Percentiles rank a stretch among this genome's conserved stretches.
These are phyloP conservation scores for Euleptes europaea DNA, from an alignment of 2,113 vertebrate species.

Conservation along the genomic window DNA sequence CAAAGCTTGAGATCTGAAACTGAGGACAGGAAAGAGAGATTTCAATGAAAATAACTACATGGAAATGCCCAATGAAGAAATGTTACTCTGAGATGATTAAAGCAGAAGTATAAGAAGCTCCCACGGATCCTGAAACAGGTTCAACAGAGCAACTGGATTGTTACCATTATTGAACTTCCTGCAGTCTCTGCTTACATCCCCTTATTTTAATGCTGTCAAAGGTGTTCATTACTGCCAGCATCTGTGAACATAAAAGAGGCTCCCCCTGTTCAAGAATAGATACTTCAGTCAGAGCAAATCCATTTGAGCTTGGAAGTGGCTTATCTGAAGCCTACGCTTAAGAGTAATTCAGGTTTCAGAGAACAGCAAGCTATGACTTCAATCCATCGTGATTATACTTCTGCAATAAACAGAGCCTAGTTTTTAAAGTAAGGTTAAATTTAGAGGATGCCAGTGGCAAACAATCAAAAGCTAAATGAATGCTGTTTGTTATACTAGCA, in stretches of 20 bases:
- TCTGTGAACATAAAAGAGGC: constrained; percentile 27
- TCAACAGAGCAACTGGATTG: constrained; percentile 6
- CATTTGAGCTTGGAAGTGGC: constrained; percentile 21
- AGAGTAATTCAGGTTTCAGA: constrained; percentile 39
- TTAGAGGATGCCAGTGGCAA: background rate
- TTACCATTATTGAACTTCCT: constrained; percentile 21
- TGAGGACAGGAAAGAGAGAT: too few species aligned
- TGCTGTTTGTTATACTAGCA: constrained; percentile 10
- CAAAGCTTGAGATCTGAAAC: too few species aligned
- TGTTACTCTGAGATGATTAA: constrained; percentile 31
- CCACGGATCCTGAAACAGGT: background rate
- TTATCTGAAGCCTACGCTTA: constrained; percentile 30
- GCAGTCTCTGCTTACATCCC: background rate
- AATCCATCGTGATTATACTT: constrained; percentile 38
- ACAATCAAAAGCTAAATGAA: background rate
- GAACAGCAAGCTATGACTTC: constrained; percentile 47
- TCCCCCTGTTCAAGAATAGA: constrained; percentile 13
- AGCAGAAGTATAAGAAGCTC: constrained; percentile 10
- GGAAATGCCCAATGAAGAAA: background rate
- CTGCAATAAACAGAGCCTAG: constrained; percentile 57
- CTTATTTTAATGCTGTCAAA: background rate
- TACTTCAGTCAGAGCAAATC: constrained; percentile 38
- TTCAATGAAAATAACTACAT: background rate
- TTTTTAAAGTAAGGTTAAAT: constrained; percentile 21
- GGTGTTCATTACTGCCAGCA: constrained; percentile 1